A percentile compares a stretch with the other conserved stretches of the same genome.
Conservation (phyloP, 2,888 invertebrate species). For the Athalia rosae region DNA sequence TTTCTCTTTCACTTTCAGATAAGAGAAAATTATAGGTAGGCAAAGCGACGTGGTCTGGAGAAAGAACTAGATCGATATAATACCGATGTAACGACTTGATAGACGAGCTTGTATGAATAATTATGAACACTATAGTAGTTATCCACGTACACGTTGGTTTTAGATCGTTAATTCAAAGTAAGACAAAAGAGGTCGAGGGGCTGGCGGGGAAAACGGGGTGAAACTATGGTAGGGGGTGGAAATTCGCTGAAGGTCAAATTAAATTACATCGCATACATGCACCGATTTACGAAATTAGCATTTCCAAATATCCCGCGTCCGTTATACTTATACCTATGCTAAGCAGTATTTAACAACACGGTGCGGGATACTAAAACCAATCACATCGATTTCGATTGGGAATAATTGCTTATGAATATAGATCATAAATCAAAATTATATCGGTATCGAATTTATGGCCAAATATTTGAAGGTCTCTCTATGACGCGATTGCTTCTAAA, state of each 20-base stretch:
- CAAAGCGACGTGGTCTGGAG: neutral
- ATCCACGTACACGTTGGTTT: conserved; percentile 26
- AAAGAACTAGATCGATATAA: conserved; percentile 32
- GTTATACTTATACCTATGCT: neutral
- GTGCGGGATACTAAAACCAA: neutral
- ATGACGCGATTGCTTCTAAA: too few species aligned
- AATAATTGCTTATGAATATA: too few species aligned
- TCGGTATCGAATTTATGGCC: too few species aligned
- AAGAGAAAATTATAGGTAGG: neutral
- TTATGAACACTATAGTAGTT: conserved; percentile 32
- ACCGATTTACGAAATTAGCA: conserved; percentile 36
- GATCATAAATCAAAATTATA: too few species aligned
- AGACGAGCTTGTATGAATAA: conserved; percentile 30
- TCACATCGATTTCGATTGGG: too few species aligned
- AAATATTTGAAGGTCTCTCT: too few species aligned
- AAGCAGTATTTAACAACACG: neutral
- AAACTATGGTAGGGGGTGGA: conserved; percentile 4
- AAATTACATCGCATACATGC: conserved; percentile 24
- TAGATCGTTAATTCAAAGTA: conserved; percentile 44
- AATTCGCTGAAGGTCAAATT: conserved; percentile 37
- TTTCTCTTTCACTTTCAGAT: neutral
- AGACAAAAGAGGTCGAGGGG: conserved; percentile 42
- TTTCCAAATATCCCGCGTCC: neutral
- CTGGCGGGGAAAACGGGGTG: conserved; percentile 5
- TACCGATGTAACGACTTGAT: conserved; percentile 27